Conservation (phyloP, 1,140 invertebrate species). For the Heliothis virescens region DNA sequence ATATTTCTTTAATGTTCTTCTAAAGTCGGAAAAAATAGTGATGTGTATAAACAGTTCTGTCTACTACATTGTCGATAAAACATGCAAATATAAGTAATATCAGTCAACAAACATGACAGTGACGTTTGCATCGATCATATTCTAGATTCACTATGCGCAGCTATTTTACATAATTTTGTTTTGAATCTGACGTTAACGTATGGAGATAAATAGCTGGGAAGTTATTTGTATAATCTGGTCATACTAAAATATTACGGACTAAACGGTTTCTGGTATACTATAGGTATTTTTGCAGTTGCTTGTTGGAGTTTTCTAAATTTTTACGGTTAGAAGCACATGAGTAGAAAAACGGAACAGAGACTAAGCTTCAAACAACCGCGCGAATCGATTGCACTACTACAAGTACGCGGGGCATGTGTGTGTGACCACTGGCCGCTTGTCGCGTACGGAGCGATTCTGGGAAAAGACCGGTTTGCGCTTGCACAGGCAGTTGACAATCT, state of each 20-base stretch:
- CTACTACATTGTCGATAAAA: neutral
- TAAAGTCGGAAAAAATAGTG: no score
- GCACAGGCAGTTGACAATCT: no score
- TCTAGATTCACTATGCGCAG: neutral
- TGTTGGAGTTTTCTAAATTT: neutral
- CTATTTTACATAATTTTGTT: slow-evolving; percentile 12
- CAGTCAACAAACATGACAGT: neutral
- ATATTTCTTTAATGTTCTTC: no score
- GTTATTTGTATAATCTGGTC: neutral
- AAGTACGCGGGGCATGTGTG: no score
- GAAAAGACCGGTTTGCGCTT: no score
- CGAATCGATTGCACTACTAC: no score
- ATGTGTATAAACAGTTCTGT: neutral
- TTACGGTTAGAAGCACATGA: no score
- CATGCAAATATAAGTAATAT: slow-evolving; percentile 8
- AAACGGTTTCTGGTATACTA: neutral
- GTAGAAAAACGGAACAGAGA: no score
- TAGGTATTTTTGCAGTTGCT: neutral
- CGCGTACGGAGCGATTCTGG: no score
- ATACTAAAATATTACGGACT: neutral
- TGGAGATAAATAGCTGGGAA: neutral
- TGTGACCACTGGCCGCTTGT: no score
- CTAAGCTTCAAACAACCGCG: no score
- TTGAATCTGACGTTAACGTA: neutral
- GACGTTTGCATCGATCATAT: slow-evolving; percentile 4